Evolutionary conservation across 1,140 invertebrate genomes (phyloP), one percentile per base, ranked within the genome.

Genomic region (Cotesia glomerata): DNA sequence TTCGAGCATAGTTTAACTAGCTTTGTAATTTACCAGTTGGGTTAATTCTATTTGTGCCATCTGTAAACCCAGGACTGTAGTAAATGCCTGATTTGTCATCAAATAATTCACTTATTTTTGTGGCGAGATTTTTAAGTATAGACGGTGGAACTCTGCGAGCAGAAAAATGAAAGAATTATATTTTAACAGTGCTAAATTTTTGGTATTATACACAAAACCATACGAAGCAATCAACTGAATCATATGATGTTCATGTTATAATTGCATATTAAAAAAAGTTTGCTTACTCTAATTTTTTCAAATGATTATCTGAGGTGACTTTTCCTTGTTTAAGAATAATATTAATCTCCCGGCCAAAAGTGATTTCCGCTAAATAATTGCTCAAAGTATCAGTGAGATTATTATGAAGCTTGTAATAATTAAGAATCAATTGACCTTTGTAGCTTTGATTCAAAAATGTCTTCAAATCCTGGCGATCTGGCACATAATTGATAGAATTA

Each of bases 1-100:
- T 65, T 32, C 62, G 62, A 13, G 36, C 26, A 65, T 65, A 45
- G 16, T 11, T 16, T n/a, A 65, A 45, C 35, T 65, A 32, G 35
- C 36, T 65, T 35, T 35, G 62, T 36, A 65, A 45, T 35, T 65
- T 65, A 1, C 62, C 62, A 35, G 32, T 45, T 36, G 62, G 62
- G 35, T 65, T 65, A 34, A 65, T 65, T 65, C 36, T 65, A 65
- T 65, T 16, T 7, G 26, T 65, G 11, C 2, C 32, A 14, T 34
- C 5, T 32, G 32, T 65, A 5, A 13, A 16, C 35, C 34, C 34
- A 36, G 62, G 62, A 36, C 11, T 36, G 14, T 65, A 65, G n/a
- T 65, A 65, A 65, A 36, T 65, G 1, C 62, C 32, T 5, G 62
- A 18, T 9, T 11, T 26, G 9, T 59, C 18, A 59, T 59, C 2